These are phyloP conservation scores for Polydrusus pterygomalis DNA, from an alignment of 2,888 invertebrate species.

Conservation along the genomic window DNA sequence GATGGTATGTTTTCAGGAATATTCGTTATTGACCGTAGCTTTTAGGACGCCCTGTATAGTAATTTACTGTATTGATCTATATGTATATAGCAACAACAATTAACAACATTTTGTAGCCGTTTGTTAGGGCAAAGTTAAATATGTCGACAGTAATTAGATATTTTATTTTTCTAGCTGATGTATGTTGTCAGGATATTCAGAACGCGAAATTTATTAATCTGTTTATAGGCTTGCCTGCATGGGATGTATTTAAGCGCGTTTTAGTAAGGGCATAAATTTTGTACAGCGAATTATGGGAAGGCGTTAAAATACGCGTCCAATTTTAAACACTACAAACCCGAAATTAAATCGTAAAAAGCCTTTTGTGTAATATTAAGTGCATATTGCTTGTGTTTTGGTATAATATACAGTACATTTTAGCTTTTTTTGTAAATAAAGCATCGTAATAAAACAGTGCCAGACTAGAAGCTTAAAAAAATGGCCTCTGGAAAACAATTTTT, in stretches of 20 bases:
- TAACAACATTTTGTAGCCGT: slow-evolving; percentile 37
- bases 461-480: no score
- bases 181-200: slow-evolving; percentile 16
- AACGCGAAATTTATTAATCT: slow-evolving; percentile 35
- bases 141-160: slow-evolving; percentile 49
- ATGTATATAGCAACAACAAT: no score
- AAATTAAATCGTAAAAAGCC: slow-evolving; percentile 47
- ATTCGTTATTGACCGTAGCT: no score
- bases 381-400: slow-evolving; percentile 13
- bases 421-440: not conserved
- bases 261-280: slow-evolving; percentile 45
- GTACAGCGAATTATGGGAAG: slow-evolving; percentile 48
- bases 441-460: not conserved
- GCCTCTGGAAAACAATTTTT: no score
- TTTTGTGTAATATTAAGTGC: slow-evolving; percentile 30
- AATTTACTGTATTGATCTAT: no score
- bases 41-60: no score
- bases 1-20: no score
- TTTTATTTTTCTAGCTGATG: slow-evolving; percentile 44
- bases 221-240: slow-evolving; percentile 31
- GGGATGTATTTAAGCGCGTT: slow-evolving; percentile 38
- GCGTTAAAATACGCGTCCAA: slow-evolving; percentile 41
- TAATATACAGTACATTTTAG: not conserved
- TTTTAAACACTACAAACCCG: slow-evolving; percentile 27
- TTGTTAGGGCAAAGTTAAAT: slow-evolving; percentile 43